Conservation (phyloP, 2,888 invertebrate species). For the Caenorhabditis plicata region DNA sequence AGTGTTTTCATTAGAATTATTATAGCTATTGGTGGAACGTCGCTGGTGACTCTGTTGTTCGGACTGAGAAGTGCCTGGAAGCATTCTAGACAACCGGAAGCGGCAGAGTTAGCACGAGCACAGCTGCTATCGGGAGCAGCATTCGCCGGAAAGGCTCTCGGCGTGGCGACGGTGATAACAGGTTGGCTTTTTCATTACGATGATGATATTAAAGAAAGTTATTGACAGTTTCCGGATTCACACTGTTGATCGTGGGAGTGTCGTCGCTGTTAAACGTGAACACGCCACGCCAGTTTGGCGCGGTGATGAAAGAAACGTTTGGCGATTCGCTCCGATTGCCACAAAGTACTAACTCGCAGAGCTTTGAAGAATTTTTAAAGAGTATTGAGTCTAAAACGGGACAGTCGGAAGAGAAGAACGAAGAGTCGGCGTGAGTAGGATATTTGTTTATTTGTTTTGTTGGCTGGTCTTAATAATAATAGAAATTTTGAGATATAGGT, state of each 20-base stretch:
- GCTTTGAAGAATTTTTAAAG: slow-evolving; percentile 45
- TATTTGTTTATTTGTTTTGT: not conserved
- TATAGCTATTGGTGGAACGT: slow-evolving; percentile 47
- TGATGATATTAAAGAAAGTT: not conserved
- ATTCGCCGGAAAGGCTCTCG: slow-evolving; percentile 58
- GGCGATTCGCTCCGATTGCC: slow-evolving; percentile 45
- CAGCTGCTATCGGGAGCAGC: slow-evolving; percentile 54
- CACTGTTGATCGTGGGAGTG: slow-evolving; percentile 56
- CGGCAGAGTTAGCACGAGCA: slow-evolving; percentile 40
- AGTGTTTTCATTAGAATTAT: too few relatives aligned
- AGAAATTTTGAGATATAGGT: too few relatives aligned
- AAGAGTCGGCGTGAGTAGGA: not conserved
- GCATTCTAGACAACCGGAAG: slow-evolving; percentile 45
- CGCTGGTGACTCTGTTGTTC: slow-evolving; percentile 32
- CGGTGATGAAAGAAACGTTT: slow-evolving; percentile 48
- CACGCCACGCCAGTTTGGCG: slow-evolving; percentile 60
- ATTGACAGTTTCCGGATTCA: slow-evolving; percentile 53
- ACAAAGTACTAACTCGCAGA: slow-evolving; percentile 41
- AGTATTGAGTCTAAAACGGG: slow-evolving; percentile 39
- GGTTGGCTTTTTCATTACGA: slow-evolving; percentile 19
- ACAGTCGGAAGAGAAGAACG: too few relatives aligned
- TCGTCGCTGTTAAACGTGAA: slow-evolving; percentile 56
- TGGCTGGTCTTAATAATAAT: too few relatives aligned
- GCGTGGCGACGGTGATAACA: slow-evolving; percentile 59
- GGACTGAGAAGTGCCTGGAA: slow-evolving; percentile 47